phyloP scores from a whole-genome alignment of 2,888 invertebrate genomes.

The Epistrophe eligans region DNA sequence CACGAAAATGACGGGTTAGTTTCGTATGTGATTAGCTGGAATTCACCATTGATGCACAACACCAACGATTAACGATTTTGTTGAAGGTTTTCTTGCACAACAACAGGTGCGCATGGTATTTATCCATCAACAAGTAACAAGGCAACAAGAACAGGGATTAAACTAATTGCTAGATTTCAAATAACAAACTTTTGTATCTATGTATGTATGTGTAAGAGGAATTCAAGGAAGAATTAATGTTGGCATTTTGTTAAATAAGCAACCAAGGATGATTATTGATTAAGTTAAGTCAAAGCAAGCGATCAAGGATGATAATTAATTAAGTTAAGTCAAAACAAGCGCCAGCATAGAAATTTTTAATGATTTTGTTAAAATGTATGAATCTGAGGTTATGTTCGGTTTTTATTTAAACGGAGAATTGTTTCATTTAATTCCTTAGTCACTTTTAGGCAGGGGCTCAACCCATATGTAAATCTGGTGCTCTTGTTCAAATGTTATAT shows the following conservation, averaged over 20 bases:
- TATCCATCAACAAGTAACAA: slow-evolving; percentile 4
- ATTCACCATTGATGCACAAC: slow-evolving; percentile 40
- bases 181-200: slow-evolving; percentile 9
- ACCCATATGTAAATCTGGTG: too few species aligned
- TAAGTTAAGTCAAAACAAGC: background rate
- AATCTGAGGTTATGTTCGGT: background rate
- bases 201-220: too few species aligned
- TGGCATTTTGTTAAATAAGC: slow-evolving; percentile 26
- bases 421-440: too few species aligned
- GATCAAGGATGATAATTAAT: background rate
- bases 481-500: too few species aligned
- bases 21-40: slow-evolving; percentile 53
- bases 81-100: slow-evolving; percentile 21
- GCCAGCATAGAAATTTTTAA: background rate
- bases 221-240: slow-evolving; percentile 23
- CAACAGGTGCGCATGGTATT: slow-evolving; percentile 60
- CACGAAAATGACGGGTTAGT: slow-evolving; percentile 53
- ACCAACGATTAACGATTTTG: slow-evolving; percentile 43
- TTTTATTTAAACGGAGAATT: background rate
- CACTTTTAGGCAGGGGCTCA: too few species aligned
- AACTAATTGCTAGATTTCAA: slow-evolving; percentile 51
- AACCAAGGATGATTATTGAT: background rate
- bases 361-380: background rate
- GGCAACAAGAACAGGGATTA: slow-evolving; percentile 46
- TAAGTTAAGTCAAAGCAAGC: background rate